phyloP scores from a whole-genome alignment of 2,797 vertebrate species.

The Peromyscus melanophrys region DNA sequence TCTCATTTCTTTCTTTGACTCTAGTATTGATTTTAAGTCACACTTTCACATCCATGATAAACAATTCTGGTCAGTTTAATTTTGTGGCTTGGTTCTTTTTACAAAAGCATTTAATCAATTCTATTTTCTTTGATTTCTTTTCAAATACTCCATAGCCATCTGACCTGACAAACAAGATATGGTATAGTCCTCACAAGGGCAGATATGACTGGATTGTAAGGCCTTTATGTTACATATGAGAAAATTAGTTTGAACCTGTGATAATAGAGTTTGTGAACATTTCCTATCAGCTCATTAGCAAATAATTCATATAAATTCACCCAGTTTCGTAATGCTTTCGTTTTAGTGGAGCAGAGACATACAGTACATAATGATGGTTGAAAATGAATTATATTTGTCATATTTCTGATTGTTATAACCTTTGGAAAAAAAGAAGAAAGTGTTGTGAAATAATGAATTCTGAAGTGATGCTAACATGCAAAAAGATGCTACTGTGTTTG shows the following conservation, averaged over 20 bases:
- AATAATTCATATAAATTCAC: neutral
- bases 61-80: slow-evolving; percentile 43
- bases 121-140: neutral
- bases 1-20: slow-evolving; percentile 1
- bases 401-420: neutral
- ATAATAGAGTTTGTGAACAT: neutral
- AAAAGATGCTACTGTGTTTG: neutral
- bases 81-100: slow-evolving; percentile 36
- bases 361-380: neutral
- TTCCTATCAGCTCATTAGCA: neutral
- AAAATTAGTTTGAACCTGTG: neutral
- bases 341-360: neutral
- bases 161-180: neutral
- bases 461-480: neutral
- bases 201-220: neutral
- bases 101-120: neutral
- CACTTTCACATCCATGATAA: neutral
- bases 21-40: slow-evolving; percentile 53
- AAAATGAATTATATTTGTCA: neutral
- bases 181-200: neutral
- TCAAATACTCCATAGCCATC: neutral
- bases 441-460: neutral
- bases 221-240: neutral
- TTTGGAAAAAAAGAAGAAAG: neutral
- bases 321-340: neutral